Evolutionary conservation across 2,113 vertebrate genomes (phyloP), one percentile per base, ranked within the genome.

Genomic region (Phalacrocorax aristotelis): DNA sequence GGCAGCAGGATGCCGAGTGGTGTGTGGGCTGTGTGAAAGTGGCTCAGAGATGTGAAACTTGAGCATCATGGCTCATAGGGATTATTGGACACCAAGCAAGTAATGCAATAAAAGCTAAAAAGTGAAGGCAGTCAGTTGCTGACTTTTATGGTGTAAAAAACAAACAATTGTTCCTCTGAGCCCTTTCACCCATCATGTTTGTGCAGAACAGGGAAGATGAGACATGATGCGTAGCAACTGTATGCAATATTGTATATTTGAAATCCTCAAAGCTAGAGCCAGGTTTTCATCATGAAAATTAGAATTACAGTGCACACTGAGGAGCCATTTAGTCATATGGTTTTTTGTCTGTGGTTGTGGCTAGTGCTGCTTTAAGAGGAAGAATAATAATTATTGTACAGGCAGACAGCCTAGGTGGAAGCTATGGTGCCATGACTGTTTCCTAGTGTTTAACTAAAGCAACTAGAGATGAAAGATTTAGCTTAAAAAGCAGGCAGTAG

Each of bases 21-120:
- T 86, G 84, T 69, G 92, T 95, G 74, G 95, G 93, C 22, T 97
- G 87, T 85, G 87, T 92, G 89, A 94, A 95, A 94, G 68, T 79
- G 68, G 62, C 93, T 92, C 79, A 78, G 93, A 84, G 68, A 91
- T 87, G 61, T 82, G 72, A 78, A 95, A 91, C 77, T 91, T 83
- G 62, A 82, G 65, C 74, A 40, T 78, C 61, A 8, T 49, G 77
- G 80, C 80, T 95, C 20, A 6, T 36, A 46, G 72, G 69, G 72
- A 84, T 93, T 96, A 65, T 48, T 95, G 69, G 72, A 40, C 61
- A 75, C 62, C 34, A 54, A 82, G 40, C 30, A 79, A 89, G 27
- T 46, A 75, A 84, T 89, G 89, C 54, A 76, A 44, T 89, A 76
- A 92, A 87, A 92, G 52, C 72, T 65, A 71, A 44, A 44, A 84